These are phyloP conservation scores for Sarotherodon lohbergeri DNA, from an alignment of 2,113 vertebrate species.

Conservation along the genomic window DNA sequence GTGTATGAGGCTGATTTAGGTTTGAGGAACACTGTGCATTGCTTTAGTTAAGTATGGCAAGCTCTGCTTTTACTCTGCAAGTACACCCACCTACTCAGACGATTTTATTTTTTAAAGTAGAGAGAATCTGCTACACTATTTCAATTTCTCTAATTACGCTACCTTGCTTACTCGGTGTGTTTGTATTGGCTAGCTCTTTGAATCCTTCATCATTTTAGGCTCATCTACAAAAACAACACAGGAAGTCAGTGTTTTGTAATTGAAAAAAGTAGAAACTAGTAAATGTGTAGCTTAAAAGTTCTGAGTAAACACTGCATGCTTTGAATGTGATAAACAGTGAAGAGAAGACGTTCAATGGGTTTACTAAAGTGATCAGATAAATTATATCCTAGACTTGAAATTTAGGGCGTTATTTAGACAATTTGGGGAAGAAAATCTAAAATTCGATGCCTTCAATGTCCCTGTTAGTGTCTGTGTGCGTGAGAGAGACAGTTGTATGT, in stretches of 20 bases:
- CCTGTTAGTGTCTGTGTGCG: neutral
- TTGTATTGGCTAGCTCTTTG: neutral
- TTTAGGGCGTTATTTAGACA: neutral
- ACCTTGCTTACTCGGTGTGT: neutral
- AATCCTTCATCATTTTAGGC: neutral
- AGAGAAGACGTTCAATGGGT: neutral
- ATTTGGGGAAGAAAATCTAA: neutral
- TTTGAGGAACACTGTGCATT: neutral
- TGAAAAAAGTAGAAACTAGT: neutral
- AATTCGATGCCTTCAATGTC: slow-evolving; percentile 1
- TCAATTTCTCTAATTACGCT: neutral
- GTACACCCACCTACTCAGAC: neutral
- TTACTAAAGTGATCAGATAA: neutral
- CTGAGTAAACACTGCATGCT: neutral
- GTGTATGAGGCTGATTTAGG: neutral
- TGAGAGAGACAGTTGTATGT: neutral
- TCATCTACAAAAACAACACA: neutral
- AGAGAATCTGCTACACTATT: neutral
- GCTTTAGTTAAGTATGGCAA: neutral
- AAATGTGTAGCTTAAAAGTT: neutral
- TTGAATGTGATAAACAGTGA: neutral
- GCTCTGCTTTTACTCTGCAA: neutral
- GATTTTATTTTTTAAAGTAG: neutral
- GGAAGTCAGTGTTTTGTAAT: neutral
- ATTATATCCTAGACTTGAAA: neutral